Evolutionary conservation across 1,140 invertebrate genomes (phyloP).

Genomic region (Orius insidiosus): DNA sequence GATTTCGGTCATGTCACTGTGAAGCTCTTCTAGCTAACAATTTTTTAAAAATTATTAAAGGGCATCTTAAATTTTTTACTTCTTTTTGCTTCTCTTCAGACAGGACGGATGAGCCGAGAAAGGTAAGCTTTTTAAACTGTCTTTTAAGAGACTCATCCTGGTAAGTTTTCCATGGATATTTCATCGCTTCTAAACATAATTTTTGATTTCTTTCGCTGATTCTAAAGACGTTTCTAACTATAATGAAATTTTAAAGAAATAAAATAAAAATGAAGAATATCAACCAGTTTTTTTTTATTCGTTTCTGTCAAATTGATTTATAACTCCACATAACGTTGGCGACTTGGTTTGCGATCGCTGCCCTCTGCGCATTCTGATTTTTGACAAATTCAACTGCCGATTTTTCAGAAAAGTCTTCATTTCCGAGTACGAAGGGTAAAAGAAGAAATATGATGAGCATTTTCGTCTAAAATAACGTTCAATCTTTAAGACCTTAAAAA

Average conservation of each 20-base stretch:
- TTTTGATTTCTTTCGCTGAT: conserved; percentile 27
- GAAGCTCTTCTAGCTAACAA: conserved; percentile 12
- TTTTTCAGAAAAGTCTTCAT: conserved; percentile 26
- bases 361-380: conserved; percentile 36
- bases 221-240: conserved; percentile 19
- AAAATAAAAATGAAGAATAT: conserved; percentile 23
- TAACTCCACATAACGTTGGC: conserved; percentile 46
- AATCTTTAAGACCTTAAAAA: too few relatives aligned
- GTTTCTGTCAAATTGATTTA: conserved; percentile 50
- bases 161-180: conserved; percentile 42
- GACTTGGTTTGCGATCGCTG: conserved; percentile 34
- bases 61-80: conserved; percentile 20
- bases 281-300: conserved; percentile 39
- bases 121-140: conserved; percentile 44
- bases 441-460: too few relatives aligned
- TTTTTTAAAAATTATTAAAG: neutral
- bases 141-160: conserved; percentile 39
- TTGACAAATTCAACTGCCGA: conserved; percentile 37
- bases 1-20: conserved; percentile 45
- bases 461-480: too few relatives aligned
- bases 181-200: conserved; percentile 37
- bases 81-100: conserved; percentile 35
- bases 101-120: conserved; percentile 49
- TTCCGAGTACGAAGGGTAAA: too few relatives aligned
- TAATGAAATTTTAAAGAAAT: conserved; percentile 1